These are phyloP conservation scores for Oncopodura yosiiana DNA, from an alignment of 1,140 invertebrate species.

Conservation along the genomic window DNA sequence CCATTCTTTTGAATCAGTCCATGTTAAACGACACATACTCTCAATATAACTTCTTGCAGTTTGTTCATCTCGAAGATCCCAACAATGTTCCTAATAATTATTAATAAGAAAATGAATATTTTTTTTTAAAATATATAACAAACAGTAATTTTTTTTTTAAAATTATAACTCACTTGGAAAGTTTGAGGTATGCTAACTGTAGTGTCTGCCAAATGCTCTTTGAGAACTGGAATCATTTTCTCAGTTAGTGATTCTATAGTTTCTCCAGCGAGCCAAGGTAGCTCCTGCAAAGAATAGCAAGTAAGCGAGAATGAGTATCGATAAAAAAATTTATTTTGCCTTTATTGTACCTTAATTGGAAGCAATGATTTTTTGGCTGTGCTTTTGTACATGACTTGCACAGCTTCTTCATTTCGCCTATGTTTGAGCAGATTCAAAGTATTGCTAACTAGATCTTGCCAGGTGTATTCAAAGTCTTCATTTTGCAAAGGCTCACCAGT, in stretches of 20 bases:
- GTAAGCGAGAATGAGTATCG: neutral
- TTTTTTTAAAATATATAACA: neutral
- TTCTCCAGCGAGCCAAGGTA: constrained; percentile 22
- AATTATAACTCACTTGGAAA: constrained; percentile 7
- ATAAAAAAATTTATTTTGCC: neutral
- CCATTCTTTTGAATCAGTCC: constrained; percentile 13
- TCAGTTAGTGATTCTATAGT: constrained; percentile 15
- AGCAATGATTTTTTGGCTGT: constrained; percentile 7
- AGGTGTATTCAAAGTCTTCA: neutral
- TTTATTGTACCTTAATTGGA: constrained; percentile 16
- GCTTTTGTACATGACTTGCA: constrained; percentile 18
- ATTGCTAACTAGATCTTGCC: constrained; percentile 9
- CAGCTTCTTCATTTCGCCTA: constrained; percentile 21
- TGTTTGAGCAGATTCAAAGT: constrained; percentile 21
- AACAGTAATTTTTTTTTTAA: neutral
- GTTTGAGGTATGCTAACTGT: constrained; percentile 3
- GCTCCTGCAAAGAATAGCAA: constrained; percentile 1
- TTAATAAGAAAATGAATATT: neutral
- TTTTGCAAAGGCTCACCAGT: constrained; percentile 11
- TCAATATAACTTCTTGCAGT: constrained; percentile 10
- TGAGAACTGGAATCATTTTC: constrained; percentile 33
- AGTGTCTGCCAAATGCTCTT: constrained; percentile 3
- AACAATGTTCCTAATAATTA: constrained; percentile 11
- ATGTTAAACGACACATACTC: constrained; percentile 18
- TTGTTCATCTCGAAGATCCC: constrained; percentile 17